Base-by-base conservation (phyloP, 2,797 vertebrate genomes). In the Anas capensis region DNA sequence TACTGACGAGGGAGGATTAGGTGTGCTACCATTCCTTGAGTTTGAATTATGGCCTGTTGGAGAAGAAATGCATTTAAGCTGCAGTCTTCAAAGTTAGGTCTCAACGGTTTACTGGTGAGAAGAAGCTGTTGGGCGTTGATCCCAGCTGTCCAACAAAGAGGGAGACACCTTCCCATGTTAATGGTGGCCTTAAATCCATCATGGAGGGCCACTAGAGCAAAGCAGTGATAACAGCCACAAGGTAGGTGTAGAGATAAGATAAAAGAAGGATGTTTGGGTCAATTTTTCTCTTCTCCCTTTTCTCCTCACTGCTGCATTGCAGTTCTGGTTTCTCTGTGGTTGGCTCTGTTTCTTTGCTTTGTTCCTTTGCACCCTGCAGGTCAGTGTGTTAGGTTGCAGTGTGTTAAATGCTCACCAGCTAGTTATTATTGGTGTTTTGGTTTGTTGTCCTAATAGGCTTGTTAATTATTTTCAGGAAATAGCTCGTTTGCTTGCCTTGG, bases 401-500 rank as follows among this genome's bases (percentile, higher is more conserved):
- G 2, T 36, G 26, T 34, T 11, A 77, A 58, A 34, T 38, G 6
- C 48, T 62, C 1, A 0, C 31, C n/a, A 21, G 40, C 27, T 33
- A n/a, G 4, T 54, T 31, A 0, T 44, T 16, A 9, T 2, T 91
- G 66, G 23, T 42, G 4, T 3, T 62, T 27, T 34, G 49, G 51
- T 19, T 38, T 6, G 20, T 91, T 71, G 38, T 78, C 40, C 86
- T 95, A 26, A 96, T 34, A 20, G 14, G 29, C 31, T 23, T 76
- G 72, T 61, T 96, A 5, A 29, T 86, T 82, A 56, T 86, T 48
- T 93, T 49, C 87, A 99, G 99, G 99, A 99, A 98, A 99, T 99
- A 64, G 99, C 99, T 92, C 99, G 99, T 94, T 98, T 99, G 65
- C 97, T 99, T 38, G 98, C 99, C 31, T 97, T 99, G 97, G 99